Percentiles rank a stretch among this genome's conserved stretches.
Conservation (phyloP, 2,888 invertebrate genomes). For the Muschampia plurimacula region DNA sequence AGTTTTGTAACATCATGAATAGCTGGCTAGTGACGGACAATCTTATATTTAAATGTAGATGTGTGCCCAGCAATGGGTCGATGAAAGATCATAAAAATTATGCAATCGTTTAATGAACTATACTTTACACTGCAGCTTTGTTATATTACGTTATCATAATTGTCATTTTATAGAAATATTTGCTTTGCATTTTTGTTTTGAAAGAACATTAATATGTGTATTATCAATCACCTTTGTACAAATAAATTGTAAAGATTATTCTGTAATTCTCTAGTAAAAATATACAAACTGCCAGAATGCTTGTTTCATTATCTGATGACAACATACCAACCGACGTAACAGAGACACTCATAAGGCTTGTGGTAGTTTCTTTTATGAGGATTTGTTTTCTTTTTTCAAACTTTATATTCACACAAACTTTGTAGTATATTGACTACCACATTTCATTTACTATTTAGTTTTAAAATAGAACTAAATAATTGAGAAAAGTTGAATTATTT, state of each 20-base stretch:
- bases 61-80: background rate
- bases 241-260: slow-evolving; percentile 78
- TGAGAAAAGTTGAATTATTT: no score
- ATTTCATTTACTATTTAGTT: no score
- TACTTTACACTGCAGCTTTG: background rate
- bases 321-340: no score
- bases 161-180: background rate
- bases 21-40: background rate
- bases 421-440: no score
- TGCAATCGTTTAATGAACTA: background rate
- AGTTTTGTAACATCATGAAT: no score
- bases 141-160: background rate
- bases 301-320: background rate
- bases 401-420: no score
- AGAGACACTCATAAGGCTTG: no score
- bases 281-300: slow-evolving; percentile 76
- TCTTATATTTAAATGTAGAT: background rate
- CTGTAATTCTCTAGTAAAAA: slow-evolving; percentile 68
- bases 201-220: slow-evolving; percentile 66
- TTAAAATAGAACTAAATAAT: no score
- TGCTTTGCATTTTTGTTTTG: slow-evolving; percentile 78
- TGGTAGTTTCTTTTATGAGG: no score
- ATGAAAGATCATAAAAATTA: slow-evolving; percentile 1
- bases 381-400: no score
- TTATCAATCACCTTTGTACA: slow-evolving; percentile 65